Conservation (phyloP, 2,113 vertebrate species). For the Parotia lawesii region DNA sequence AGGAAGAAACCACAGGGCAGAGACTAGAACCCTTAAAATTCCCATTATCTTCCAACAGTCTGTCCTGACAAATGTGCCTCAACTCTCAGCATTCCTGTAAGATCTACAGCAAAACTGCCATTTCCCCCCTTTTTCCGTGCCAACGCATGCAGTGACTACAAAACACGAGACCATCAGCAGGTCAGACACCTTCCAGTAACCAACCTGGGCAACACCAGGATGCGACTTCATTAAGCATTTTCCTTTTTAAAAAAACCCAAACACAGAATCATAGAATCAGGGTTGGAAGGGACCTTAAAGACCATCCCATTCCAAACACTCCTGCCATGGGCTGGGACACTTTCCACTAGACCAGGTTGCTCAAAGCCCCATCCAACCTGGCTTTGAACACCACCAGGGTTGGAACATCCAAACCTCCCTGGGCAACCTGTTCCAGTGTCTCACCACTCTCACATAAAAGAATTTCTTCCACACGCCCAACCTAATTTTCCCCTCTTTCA, state of each 20-base stretch:
- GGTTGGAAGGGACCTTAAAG: not conserved
- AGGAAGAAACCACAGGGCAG: not conserved
- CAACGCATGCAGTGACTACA: rapidly evolving
- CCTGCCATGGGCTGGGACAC: not conserved
- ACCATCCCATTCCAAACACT: not conserved
- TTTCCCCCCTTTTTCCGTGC: rapidly evolving
- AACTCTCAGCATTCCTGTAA: not conserved
- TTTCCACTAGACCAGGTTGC: not conserved
- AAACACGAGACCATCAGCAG: rapidly evolving
- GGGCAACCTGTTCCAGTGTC: too few relatives aligned
- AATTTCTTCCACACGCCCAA: not conserved
- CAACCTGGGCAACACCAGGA: not conserved
- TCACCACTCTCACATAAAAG: not conserved
- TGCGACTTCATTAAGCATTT: rapidly evolving
- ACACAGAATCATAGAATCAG: not conserved
- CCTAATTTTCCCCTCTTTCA: not conserved
- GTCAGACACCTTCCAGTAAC: not conserved
- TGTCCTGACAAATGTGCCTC: not conserved
- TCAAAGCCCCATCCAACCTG: not conserved
- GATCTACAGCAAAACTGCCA: not conserved
- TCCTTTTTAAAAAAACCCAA: not conserved
- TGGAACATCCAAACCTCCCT: too few relatives aligned
- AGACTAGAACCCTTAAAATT: not conserved
- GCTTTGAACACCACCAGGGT: not conserved
- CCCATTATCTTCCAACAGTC: rapidly evolving